phyloP scores from a whole-genome alignment of 2,888 invertebrate genomes.

The Brachypterus glaber region DNA sequence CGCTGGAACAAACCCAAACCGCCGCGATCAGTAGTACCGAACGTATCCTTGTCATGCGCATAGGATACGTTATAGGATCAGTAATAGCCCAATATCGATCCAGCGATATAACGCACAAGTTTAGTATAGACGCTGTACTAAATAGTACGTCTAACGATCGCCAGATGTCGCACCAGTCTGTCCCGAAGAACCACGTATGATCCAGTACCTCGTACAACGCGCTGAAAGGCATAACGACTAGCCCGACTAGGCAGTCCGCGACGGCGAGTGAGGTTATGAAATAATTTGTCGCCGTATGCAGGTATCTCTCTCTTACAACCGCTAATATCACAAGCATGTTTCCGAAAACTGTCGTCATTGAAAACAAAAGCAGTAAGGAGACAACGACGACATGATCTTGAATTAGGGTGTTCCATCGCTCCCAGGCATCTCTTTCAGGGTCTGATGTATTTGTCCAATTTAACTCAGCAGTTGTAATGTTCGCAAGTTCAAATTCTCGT shows the following conservation, averaged over 20 bases:
- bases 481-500: too few relatives aligned
- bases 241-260: conserved; percentile 91
- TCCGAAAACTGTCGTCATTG: conserved; percentile 87
- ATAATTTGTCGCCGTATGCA: conserved; percentile 96
- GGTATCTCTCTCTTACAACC: conserved; percentile 82
- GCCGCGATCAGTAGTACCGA: conserved; percentile 82
- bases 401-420: conserved; percentile 45
- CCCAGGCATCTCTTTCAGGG: conserved; percentile 37
- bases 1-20: conserved; percentile 94
- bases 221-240: conserved; percentile 97
- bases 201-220: conserved; percentile 82
- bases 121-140: conserved; percentile 94
- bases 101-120: conserved; percentile 91
- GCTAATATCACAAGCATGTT: conserved; percentile 91
- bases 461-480: neutral
- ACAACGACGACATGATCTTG: conserved; percentile 69
- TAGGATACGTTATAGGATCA: conserved; percentile 95
- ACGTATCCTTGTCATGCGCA: conserved; percentile 81
- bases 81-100: conserved; percentile 99
- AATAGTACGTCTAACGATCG: conserved; percentile 93
- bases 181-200: conserved; percentile 90
- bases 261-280: conserved; percentile 95
- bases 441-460: conserved; percentile 33
- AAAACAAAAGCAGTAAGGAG: conserved; percentile 75
- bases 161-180: conserved; percentile 97